Base-by-base conservation (phyloP, 2,113 vertebrate species). In the Oncorhynchus nerka region DNA sequence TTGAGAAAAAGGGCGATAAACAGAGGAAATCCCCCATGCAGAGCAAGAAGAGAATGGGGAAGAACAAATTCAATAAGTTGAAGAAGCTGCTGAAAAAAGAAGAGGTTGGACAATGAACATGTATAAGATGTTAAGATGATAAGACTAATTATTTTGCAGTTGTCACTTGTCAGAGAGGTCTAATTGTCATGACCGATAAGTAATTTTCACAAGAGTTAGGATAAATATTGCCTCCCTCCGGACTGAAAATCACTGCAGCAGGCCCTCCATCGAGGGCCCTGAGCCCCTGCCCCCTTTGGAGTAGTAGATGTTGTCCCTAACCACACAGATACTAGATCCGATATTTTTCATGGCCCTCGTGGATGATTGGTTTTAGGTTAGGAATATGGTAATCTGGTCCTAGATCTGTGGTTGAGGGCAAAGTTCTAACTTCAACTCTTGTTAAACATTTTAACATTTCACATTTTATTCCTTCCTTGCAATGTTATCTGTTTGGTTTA, bases 1-100 rank as follows among this genome's bases (percentile, higher is more conserved):
- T 92, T 82, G 85, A 91, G 79, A 94, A 94, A 76, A 92, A 92
- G 57, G 32, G 73, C 15, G 79, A 12, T n/a, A 86, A 87, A 73
- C 88, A 81, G 3, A 85, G 9, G 16, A 91, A 82, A 59, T 74
- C 71, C 1, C 67, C 76, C 13, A 70, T 70, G 69, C 87, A 85
- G 34, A 79, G 78, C 28, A 92, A 83, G 51, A 83, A 84, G 4
- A 89, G 89, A 82, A 88, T 92, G 4, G 92, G 91, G 66, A 93
- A 92, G 77, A 94, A 93, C 74, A 92, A 87, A 82, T 93, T 93
- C 78, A 89, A 64, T 26, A 90, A 92, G 78, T 76, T 92, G 83
- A 92, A 89, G 83, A 59, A 64, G 4, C 71, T 92, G 83, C 45
- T 90, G 70, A n/a, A 78, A 67, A 85, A 89, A 68, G 71, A 74